Base-by-base conservation (phyloP, 92 coral and sea anemone genomes). In the Zoanthus solanderi region DNA sequence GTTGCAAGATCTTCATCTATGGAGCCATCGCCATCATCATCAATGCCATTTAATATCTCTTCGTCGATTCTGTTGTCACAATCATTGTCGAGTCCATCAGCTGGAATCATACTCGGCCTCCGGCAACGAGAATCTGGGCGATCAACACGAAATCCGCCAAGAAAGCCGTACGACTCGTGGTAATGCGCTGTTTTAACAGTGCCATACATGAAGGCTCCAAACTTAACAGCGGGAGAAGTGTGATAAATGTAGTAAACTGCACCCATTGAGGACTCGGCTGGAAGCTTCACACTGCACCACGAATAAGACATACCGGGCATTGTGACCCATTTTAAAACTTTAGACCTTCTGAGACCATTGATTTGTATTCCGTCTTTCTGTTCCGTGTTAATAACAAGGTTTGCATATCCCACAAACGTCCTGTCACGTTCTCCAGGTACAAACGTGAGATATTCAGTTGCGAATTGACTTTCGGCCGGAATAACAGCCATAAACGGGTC, bases 51-150 rank as follows among this genome's bases (percentile, higher is more conserved):
- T 61, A 61, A 86, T 60, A 91, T 75, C 80, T 96, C 98, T 79
- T 96, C 98, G 78, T 96, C 98, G 45, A 94, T 94, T 45, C 45
- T 54, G 15, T 93, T 93, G 76, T 96, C 98, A 57, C 98, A 96
- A 45, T 96, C 98, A 57, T 96, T 96, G 74, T 96, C 98, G 31
- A 91, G 85, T 11, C 92, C 91, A 72, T 96, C 98, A 0, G 91
- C 98, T 0, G 98, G 96, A 2, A 10, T 56, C 72, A 79, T 92
- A n/a, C 9, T 8, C 72, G 92, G 79, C 88, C 48, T 78, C 81
- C 7, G 56, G 67, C 76, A 88, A 30, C 10, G 91, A 56, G 56
- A 90, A 53, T 45, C 79, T 75, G 52, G 90, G 48, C 78, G 78
- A 50, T 52, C 71, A 71, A 81, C 45, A 81, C 84, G 89, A 54